Evolutionary conservation across 2,797 vertebrate species (phyloP).

Genomic region (Sebastes taczanowskii): DNA sequence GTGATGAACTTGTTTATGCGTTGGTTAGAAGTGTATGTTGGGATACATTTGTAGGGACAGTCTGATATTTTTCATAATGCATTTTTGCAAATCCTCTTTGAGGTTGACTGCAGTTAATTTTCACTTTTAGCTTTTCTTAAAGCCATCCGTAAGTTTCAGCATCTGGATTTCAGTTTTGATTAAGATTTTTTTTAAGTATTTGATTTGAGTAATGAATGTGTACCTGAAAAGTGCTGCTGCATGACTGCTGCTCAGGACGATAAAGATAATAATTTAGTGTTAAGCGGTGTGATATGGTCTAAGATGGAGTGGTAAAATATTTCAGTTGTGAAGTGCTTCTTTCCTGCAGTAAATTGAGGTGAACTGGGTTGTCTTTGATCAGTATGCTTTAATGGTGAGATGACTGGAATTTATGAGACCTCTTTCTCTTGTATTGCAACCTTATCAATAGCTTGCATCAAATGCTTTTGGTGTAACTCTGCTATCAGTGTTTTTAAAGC

Average conservation of each 20-base stretch:
- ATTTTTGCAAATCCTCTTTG: slow-evolving; percentile 40
- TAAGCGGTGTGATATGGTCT: slow-evolving; percentile 12
- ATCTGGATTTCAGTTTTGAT: slow-evolving; percentile 5
- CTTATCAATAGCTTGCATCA: slow-evolving; percentile 43
- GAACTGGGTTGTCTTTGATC: slow-evolving; percentile 50
- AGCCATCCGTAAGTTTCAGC: background rate
- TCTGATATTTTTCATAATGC: slow-evolving; percentile 47
- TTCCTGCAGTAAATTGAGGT: slow-evolving; percentile 46
- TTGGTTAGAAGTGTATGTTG: slow-evolving; percentile 30
- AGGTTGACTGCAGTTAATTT: slow-evolving; percentile 29
- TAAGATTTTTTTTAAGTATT: background rate
- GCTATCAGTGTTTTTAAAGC: background rate
- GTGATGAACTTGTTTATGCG: slow-evolving; percentile 54
- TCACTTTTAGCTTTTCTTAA: slow-evolving; percentile 23
- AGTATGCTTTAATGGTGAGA: slow-evolving; percentile 39
- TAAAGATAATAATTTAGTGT: slow-evolving; percentile 5
- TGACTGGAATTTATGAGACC: slow-evolving; percentile 32
- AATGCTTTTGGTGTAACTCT: slow-evolving; percentile 14
- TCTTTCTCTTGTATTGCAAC: slow-evolving; percentile 26
- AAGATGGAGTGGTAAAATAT: slow-evolving; percentile 23
- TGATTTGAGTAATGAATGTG: background rate
- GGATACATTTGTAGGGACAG: slow-evolving; percentile 42
- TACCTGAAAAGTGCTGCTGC: background rate
- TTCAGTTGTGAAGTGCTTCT: slow-evolving; percentile 32
- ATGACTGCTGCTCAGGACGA: background rate